Evolutionary conservation across 2,888 invertebrate species (phyloP).

Genomic region (Noctua janthe): DNA sequence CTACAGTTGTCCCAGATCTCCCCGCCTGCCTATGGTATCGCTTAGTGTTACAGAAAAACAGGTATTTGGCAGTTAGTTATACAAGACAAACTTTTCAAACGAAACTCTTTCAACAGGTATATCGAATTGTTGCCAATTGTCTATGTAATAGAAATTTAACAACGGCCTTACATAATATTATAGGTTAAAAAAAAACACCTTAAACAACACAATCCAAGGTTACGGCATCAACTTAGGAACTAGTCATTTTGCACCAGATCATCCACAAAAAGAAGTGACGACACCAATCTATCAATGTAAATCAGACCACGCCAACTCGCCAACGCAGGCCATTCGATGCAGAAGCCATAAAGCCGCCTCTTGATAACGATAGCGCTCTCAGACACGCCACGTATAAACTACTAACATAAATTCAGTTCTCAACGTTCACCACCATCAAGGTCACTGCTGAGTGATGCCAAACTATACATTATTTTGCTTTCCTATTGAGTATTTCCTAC

Average conservation of each 20-base stretch:
- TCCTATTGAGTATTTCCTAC: not conserved
- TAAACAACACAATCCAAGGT: not conserved
- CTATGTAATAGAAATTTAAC: not conserved
- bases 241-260: not conserved
- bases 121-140: too few relatives aligned
- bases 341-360: slow-evolving; percentile 45
- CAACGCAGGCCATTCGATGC: slow-evolving; percentile 15
- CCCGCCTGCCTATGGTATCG: too few relatives aligned
- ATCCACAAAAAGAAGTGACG: slow-evolving; percentile 11
- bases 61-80: not conserved
- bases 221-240: not conserved
- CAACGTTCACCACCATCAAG: slow-evolving; percentile 20
- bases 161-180: not conserved
- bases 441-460: slow-evolving; percentile 20
- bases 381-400: slow-evolving; percentile 45
- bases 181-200: too few relatives aligned
- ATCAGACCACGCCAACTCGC: slow-evolving; percentile 18
- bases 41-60: too few relatives aligned
- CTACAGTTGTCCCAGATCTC: not conserved
- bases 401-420: slow-evolving; percentile 44
- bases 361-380: slow-evolving; percentile 34
- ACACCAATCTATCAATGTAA: slow-evolving; percentile 26
- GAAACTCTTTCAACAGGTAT: not conserved
- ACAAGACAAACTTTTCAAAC: not conserved
- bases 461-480: slow-evolving; percentile 14